Percentiles rank a stretch among this genome's conserved stretches.
These are phyloP conservation scores for Aphelocoma californica DNA, from an alignment of 2,797 vertebrate species.

Conservation along the genomic window DNA sequence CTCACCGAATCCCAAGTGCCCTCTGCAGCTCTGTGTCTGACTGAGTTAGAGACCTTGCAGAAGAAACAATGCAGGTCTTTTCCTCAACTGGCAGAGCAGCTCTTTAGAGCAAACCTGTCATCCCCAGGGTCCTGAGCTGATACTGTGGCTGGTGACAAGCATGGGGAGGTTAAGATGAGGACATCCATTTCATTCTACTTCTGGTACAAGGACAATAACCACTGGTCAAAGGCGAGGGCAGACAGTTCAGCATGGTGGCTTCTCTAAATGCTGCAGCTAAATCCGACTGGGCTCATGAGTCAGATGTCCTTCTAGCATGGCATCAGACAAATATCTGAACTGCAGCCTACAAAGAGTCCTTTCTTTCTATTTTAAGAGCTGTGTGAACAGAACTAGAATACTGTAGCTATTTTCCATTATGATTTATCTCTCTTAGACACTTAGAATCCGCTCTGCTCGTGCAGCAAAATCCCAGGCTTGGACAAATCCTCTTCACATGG, in stretches of 20 bases:
- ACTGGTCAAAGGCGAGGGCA: background rate
- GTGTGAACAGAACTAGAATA: slow-evolving; percentile 41
- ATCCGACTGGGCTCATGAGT: background rate
- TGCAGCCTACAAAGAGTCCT: slow-evolving; percentile 28
- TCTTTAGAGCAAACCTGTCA: background rate
- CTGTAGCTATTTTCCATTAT: slow-evolving; percentile 28
- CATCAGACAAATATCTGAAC: slow-evolving; percentile 37
- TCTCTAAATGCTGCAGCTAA: background rate
- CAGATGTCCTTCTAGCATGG: slow-evolving; percentile 25
- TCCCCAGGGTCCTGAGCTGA: background rate
- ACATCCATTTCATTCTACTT: slow-evolving; percentile 10
- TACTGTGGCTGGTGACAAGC: background rate
- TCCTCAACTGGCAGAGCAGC: background rate
- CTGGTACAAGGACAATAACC: slow-evolving; percentile 4
- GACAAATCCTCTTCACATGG: background rate
- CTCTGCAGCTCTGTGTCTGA: background rate
- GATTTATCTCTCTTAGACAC: background rate
- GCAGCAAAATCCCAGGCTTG: background rate
- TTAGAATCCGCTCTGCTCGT: background rate
- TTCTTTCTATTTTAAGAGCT: slow-evolving; percentile 63
- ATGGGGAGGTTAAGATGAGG: slow-evolving; percentile 26
- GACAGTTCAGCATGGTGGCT: slow-evolving; percentile 2
- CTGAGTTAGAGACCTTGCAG: background rate
- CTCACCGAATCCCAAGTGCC: background rate
- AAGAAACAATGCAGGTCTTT: background rate